A percentile compares a stretch with the other conserved stretches of the same genome.
These are phyloP conservation scores for Ammodytes dubius DNA, from an alignment of 2,113 vertebrate species.

Conservation along the genomic window DNA sequence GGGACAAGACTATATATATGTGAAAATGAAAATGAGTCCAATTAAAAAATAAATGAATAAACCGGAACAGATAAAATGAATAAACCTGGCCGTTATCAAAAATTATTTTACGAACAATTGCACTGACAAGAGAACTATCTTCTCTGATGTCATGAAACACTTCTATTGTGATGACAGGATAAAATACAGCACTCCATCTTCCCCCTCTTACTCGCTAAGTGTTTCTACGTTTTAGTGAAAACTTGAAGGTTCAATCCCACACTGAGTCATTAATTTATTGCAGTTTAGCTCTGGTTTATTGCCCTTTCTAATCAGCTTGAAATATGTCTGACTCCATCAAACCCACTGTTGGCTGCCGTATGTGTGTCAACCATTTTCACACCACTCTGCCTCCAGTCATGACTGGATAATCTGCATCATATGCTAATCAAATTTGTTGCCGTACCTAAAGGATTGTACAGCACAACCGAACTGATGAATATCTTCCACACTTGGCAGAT, in stretches of 20 bases:
- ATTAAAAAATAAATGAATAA: too few species aligned
- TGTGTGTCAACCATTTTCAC: constrained; percentile 21
- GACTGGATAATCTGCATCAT: constrained; percentile 45
- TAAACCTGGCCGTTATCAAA: too few species aligned
- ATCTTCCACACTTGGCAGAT: constrained; percentile 31
- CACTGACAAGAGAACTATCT: too few species aligned
- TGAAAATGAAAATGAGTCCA: too few species aligned
- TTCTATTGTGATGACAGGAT: constrained; percentile 29
- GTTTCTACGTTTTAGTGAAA: constrained; percentile 13
- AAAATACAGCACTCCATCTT: constrained; percentile 28
- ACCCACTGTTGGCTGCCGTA: not conserved
- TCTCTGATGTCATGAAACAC: constrained; percentile 11
- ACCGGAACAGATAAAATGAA: too few species aligned
- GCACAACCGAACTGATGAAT: constrained; percentile 33
- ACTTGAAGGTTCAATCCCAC: constrained; percentile 39
- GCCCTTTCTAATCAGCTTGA: constrained; percentile 42
- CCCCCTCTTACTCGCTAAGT: not conserved
- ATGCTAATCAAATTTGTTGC: constrained; percentile 43
- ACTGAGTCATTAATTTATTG: constrained; percentile 37
- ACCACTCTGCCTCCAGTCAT: constrained; percentile 15
- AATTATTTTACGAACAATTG: too few species aligned
- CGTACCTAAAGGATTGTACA: constrained; percentile 37
- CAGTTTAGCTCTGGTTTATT: constrained; percentile 41
- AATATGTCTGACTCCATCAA: constrained; percentile 33
- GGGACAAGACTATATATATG: too few species aligned